Conservation (phyloP, 92 coral and sea anemone genomes). For the Pocillopora meandrina region DNA sequence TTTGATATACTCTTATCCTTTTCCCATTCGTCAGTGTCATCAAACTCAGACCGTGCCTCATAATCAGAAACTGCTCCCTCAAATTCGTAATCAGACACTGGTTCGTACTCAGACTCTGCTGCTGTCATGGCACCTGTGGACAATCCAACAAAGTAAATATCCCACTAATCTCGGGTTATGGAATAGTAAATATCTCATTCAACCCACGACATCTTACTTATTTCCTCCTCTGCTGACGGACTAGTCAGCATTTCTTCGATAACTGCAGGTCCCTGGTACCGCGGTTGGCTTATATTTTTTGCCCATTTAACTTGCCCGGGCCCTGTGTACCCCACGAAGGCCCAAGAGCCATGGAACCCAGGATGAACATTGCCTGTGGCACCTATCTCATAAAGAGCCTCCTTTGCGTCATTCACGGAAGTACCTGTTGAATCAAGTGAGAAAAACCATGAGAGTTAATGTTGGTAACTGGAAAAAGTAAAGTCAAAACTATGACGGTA, state of each 20-base stretch:
- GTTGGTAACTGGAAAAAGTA: neutral
- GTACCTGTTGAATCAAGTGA: slow-evolving; percentile 62
- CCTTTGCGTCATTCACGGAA: slow-evolving; percentile 90
- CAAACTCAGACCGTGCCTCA: slow-evolving; percentile 84
- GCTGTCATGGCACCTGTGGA: slow-evolving; percentile 37
- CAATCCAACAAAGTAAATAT: neutral
- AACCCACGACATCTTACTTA: slow-evolving; percentile 56
- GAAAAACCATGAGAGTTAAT: neutral
- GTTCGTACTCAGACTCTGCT: slow-evolving; percentile 68
- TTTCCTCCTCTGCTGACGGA: slow-evolving; percentile 91
- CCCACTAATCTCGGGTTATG: no score
- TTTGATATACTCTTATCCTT: slow-evolving; percentile 78
- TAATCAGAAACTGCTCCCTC: slow-evolving; percentile 80
- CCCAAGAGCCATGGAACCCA: slow-evolving; percentile 99
- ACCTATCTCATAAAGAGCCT: slow-evolving; percentile 74
- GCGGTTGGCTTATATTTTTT: slow-evolving; percentile 71
- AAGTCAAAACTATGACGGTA: neutral
- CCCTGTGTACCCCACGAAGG: slow-evolving; percentile 96
- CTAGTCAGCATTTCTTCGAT: slow-evolving; percentile 89
- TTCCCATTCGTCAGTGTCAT: slow-evolving; percentile 86
- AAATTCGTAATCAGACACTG: slow-evolving; percentile 73
- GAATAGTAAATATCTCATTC: no score
- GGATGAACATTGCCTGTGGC: slow-evolving; percentile 96
- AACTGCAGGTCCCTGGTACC: slow-evolving; percentile 91
- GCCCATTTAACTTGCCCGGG: slow-evolving; percentile 95